Percentiles rank a stretch among this genome's conserved stretches.
phyloP scores from a whole-genome alignment of 2,888 invertebrate species.

The Tenthredo scrophulariae region DNA sequence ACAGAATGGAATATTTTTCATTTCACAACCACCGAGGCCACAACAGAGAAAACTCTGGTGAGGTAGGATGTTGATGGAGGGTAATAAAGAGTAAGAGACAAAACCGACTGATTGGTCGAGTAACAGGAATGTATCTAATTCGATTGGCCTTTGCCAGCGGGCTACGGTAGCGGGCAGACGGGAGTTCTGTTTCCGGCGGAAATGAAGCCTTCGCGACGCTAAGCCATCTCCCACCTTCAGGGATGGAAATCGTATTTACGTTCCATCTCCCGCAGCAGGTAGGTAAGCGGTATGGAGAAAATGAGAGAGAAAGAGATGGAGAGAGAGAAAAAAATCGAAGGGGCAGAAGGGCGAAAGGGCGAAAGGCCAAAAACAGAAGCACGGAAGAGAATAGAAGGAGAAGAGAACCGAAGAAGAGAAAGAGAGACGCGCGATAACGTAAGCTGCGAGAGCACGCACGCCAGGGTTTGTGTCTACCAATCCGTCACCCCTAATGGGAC shows the following conservation, averaged over 20 bases:
- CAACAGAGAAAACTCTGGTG: neutral
- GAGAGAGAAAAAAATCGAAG: conserved; percentile 53
- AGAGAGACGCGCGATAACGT: conserved; percentile 45
- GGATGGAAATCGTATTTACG: conserved; percentile 74
- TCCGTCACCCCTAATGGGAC: conserved; percentile 26
- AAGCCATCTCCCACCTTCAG: conserved; percentile 58
- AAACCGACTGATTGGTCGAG: conserved; percentile 62
- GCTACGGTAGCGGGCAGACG: conserved; percentile 62
- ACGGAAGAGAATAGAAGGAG: conserved; percentile 22
- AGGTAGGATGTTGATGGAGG: conserved; percentile 7
- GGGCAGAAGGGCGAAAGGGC: conserved; percentile 13
- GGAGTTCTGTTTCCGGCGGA: conserved; percentile 75
- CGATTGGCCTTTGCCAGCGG: conserved; percentile 67
- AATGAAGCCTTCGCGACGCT: conserved; percentile 73
- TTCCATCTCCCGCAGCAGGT: conserved; percentile 72
- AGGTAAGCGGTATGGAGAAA: conserved; percentile 35
- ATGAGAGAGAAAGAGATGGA: conserved; percentile 34
- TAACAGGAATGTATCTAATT: conserved; percentile 72
- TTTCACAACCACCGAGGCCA: neutral
- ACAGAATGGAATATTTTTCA: conserved; percentile 53
- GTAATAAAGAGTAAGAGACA: conserved; percentile 9
- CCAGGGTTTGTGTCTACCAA: conserved; percentile 27
- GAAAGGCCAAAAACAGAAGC: neutral
- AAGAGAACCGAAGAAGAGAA: conserved; percentile 31
- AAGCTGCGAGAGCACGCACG: conserved; percentile 1